Conservation (phyloP, 1,140 invertebrate genomes). For the Drosophila sucinea region DNA sequence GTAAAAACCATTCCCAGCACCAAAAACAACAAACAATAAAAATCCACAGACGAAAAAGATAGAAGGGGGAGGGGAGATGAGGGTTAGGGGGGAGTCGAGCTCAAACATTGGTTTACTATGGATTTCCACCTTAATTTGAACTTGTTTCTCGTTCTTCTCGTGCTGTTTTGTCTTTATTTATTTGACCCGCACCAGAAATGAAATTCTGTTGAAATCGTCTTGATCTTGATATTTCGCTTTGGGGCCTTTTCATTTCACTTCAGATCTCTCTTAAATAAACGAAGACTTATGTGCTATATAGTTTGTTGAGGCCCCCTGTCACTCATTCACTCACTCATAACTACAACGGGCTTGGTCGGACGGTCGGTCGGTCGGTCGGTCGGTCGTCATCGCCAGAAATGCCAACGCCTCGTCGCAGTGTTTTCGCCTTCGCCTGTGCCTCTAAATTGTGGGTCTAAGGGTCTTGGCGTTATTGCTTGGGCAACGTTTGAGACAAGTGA, state of each 20-base stretch:
- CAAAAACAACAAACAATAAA: constrained; percentile 45
- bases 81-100: constrained; percentile 1
- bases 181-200: constrained; percentile 47
- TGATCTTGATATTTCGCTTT: constrained; percentile 53
- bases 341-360: constrained; percentile 16
- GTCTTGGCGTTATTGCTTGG: constrained; percentile 22
- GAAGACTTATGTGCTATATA: constrained; percentile 12
- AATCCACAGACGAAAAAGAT: not conserved
- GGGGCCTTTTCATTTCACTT: constrained; percentile 1
- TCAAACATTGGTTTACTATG: constrained; percentile 48
- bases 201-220: constrained; percentile 53
- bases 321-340: not conserved
- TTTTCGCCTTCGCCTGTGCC: not conserved
- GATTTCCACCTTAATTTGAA: constrained; percentile 38
- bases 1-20: not conserved
- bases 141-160: constrained; percentile 35
- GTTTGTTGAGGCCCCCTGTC: constrained; percentile 1
- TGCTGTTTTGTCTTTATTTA: constrained; percentile 39
- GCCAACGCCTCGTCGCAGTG: too few species aligned
- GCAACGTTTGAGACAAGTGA: constrained; percentile 8
- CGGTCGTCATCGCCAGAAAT: too few species aligned
- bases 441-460: constrained; percentile 44
- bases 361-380: not conserved
- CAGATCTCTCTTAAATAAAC: constrained; percentile 10
- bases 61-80: not conserved